Evolutionary conservation across 2,113 vertebrate genomes (phyloP), one percentile per base, ranked within the genome.

Genomic region (Eudyptes chrysolophus): DNA sequence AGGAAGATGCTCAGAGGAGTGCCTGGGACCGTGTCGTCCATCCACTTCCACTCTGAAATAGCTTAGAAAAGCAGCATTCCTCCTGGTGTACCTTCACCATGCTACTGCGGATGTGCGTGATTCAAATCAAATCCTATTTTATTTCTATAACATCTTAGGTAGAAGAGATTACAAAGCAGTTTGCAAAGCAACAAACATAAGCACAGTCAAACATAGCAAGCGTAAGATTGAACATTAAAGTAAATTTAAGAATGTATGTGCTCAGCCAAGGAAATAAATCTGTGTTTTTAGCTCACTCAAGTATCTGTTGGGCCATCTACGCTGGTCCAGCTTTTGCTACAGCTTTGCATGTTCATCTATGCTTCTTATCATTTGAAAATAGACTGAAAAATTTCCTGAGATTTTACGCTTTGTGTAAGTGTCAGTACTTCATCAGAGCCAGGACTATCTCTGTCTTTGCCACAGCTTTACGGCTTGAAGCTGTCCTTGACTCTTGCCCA

Each of bases 11-110:
- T 16, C 64, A 18, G 44, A 16, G 27, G 51, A 57, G 54, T 16
- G 1, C 21, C 22, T 6, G 40, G 40, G 10, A 6, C 30, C 1
- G 2, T 15, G 66, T 5, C 9, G 7, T 44, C 57, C 38, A 4
- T 34, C 60, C 15, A 10, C 21, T 64, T 12, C 55, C 6, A 4
- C 72, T 30, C 55, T 5, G 52, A 46, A 75, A 2, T 6, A 49
- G 52, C 61, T 32, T 15, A 44, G 11, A 58, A 3, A 25, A 44
- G 40, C 81, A 51, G 14, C 6, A 0, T 9, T 75, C 32, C 72
- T 64, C 54, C 9, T 0, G n/a, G 16, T 36, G 60, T n/a, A n/a
- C 15, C 62, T 66, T 40, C 64, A 9, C 10, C 36, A 9, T 7
- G 13, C 76, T 49, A 20, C 61, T 25, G 8, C 5, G 9, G 27